These are phyloP conservation scores for Thereva unica DNA, from an alignment of 2,888 invertebrate genomes.

Conservation along the genomic window DNA sequence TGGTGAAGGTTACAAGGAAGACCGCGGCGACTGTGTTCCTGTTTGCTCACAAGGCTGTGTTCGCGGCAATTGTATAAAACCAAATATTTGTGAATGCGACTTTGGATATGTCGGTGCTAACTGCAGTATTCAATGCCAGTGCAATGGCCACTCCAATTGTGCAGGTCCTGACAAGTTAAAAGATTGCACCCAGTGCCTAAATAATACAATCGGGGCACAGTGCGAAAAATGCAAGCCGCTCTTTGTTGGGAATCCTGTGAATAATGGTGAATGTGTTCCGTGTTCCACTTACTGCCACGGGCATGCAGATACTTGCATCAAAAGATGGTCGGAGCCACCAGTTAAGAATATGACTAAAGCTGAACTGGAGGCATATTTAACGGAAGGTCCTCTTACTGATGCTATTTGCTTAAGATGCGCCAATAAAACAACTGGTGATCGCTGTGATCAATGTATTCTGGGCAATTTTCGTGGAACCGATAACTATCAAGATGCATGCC, in stretches of 20 bases:
- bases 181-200: conserved; percentile 81
- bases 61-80: conserved; percentile 80
- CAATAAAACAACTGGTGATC: conserved; percentile 79
- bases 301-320: conserved; percentile 80
- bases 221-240: conserved; percentile 89
- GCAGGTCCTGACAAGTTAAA: conserved; percentile 83
- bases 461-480: conserved; percentile 79
- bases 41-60: conserved; percentile 85
- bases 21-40: conserved; percentile 72
- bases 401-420: conserved; percentile 85
- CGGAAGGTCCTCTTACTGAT: conserved; percentile 69
- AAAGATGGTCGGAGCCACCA: conserved; percentile 59
- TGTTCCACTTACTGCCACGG: conserved; percentile 89
- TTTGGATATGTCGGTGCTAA: conserved; percentile 95
- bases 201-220: conserved; percentile 91
- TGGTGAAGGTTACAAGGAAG: conserved; percentile 71
- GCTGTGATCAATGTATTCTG: conserved; percentile 78
- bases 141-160: conserved; percentile 93
- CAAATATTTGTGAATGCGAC: conserved; percentile 84
- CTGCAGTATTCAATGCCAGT: conserved; percentile 91
- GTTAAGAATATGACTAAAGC: conserved; percentile 61
- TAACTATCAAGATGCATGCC: conserved; percentile 74
- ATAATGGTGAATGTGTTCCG: conserved; percentile 83
- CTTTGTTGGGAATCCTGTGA: conserved; percentile 88
- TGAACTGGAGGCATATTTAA: conserved; percentile 67